Conservation (phyloP, 2,888 invertebrate species). For the Lordiphosa fenestrarum region DNA sequence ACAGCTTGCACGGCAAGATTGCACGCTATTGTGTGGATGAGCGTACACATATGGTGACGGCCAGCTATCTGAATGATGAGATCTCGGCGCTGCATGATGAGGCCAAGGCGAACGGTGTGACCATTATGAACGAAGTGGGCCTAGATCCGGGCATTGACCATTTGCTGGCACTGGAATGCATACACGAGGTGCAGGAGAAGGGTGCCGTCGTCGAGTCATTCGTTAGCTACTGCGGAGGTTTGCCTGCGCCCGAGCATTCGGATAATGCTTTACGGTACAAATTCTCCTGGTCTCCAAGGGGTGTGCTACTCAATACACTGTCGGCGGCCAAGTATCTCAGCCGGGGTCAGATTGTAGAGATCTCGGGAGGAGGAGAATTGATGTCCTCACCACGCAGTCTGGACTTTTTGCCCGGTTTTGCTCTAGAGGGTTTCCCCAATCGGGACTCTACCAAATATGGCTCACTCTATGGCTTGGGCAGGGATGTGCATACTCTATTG, state of each 20-base stretch:
- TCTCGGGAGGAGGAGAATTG: conserved; percentile 92
- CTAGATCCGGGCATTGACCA: conserved; percentile 99
- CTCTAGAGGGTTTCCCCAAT: conserved; percentile 97
- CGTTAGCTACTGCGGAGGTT: conserved; percentile 97
- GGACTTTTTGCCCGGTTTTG: conserved; percentile 97
- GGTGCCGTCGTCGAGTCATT: conserved; percentile 97
- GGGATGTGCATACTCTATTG: conserved; percentile 92
- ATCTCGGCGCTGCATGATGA: conserved; percentile 90
- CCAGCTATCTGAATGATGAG: conserved; percentile 94
- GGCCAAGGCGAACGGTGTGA: conserved; percentile 93
- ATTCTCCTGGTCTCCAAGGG: conserved; percentile 98
- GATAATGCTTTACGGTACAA: conserved; percentile 94
- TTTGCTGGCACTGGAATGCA: conserved; percentile 96
- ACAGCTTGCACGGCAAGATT: conserved; percentile 91
- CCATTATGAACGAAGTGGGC: conserved; percentile 97
- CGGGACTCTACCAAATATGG: conserved; percentile 95
- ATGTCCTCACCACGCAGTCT: conserved; percentile 90
- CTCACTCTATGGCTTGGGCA: conserved; percentile 91
- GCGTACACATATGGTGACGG: conserved; percentile 96
- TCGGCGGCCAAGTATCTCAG: conserved; percentile 93
- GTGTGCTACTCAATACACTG: conserved; percentile 94
- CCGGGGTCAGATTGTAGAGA: conserved; percentile 92
- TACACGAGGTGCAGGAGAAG: conserved; percentile 92
- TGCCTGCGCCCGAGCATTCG: conserved; percentile 98
- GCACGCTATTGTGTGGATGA: conserved; percentile 93